phyloP scores from a whole-genome alignment of 2,888 invertebrate genomes.

The Ectemnius cavifrons region DNA sequence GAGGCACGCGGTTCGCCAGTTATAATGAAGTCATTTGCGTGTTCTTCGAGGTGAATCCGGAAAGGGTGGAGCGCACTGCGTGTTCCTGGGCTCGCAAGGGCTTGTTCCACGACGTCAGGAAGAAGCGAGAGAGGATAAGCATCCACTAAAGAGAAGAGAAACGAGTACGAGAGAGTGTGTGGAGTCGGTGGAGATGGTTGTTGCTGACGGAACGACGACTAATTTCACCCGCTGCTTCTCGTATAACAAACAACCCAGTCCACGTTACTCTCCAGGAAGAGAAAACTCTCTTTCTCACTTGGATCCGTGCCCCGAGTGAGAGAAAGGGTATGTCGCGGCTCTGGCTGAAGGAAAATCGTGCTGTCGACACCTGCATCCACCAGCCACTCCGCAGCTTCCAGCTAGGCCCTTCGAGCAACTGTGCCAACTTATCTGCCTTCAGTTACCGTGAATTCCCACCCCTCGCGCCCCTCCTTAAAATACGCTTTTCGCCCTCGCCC shows the following conservation, averaged over 20 bases:
- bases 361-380: conserved; percentile 52
- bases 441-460: neutral
- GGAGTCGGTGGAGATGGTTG: conserved; percentile 30
- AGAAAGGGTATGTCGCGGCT: conserved; percentile 16
- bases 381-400: neutral
- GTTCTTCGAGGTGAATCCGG: conserved; percentile 62
- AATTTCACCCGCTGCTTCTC: conserved; percentile 70
- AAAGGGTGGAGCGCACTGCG: conserved; percentile 47
- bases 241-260: conserved; percentile 64
- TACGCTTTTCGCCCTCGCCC: neutral
- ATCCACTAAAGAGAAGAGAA: neutral
- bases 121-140: neutral
- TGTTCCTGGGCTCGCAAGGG: conserved; percentile 38
- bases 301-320: neutral
- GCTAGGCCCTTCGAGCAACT: neutral
- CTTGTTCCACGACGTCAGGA: conserved; percentile 22
- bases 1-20: conserved; percentile 36
- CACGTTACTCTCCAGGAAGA: conserved; percentile 37
- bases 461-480: neutral
- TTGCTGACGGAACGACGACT: conserved; percentile 61
- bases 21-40: conserved; percentile 74
- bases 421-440: conserved; percentile 7
- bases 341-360: conserved; percentile 13
- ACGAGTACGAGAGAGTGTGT: neutral
- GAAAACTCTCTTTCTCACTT: conserved; percentile 46